Evolutionary conservation across 2,888 invertebrate genomes (phyloP).

Genomic region (Neoitamus cyanurus): DNA sequence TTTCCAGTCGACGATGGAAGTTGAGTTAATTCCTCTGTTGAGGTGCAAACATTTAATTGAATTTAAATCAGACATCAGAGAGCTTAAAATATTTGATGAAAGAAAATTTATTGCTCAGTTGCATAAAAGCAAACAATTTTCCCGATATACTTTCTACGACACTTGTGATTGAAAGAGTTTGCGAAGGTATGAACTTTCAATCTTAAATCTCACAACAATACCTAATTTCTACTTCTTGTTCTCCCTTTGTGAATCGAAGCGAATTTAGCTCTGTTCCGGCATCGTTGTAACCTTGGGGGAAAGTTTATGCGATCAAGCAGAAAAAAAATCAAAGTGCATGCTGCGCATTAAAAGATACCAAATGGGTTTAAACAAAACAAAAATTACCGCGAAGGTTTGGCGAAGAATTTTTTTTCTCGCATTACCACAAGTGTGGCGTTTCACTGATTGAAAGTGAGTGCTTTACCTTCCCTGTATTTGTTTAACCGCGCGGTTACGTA

Average conservation of each 20-base stretch:
- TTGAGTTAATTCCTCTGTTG: background rate
- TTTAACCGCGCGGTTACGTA: background rate
- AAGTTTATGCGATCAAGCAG: conserved; percentile 1
- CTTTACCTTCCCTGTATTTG: background rate
- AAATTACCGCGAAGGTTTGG: background rate
- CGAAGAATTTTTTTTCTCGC: background rate
- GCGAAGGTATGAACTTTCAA: background rate
- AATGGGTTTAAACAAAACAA: background rate
- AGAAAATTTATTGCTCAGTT: background rate
- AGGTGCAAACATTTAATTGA: background rate
- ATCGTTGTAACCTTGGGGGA: conserved; percentile 10
- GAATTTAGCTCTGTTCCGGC: background rate
- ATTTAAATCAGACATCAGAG: background rate
- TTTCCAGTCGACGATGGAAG: background rate
- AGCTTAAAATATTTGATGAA: background rate
- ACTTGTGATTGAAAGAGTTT: background rate
- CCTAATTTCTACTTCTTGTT: background rate
- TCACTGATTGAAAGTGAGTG: background rate
- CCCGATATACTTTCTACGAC: background rate
- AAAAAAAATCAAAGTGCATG: background rate
- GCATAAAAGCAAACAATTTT: background rate
- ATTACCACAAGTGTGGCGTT: background rate
- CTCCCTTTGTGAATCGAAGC: background rate
- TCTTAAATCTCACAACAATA: background rate
- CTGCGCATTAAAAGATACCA: background rate